A percentile compares a stretch with the other conserved stretches of the same genome.
phyloP scores from a whole-genome alignment of 2,888 invertebrate genomes.

The Synanthedon myopaeformis region DNA sequence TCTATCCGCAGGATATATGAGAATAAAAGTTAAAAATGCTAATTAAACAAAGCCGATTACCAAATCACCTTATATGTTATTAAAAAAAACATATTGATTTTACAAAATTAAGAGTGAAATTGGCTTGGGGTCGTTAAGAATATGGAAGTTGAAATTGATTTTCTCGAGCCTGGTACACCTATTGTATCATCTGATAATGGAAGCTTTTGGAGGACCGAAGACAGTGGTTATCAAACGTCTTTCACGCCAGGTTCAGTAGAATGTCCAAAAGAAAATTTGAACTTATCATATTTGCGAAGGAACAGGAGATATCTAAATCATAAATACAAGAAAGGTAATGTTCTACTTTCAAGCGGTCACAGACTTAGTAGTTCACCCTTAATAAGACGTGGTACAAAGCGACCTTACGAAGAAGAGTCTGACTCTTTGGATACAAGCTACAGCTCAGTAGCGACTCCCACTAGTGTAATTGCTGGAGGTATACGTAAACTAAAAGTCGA shows the following conservation, averaged over 20 bases:
- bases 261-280: slow-evolving; percentile 35
- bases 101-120: too few species aligned
- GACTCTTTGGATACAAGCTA: slow-evolving; percentile 22
- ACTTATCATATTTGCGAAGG: slow-evolving; percentile 24
- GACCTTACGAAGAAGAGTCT: slow-evolving; percentile 33
- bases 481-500: slow-evolving; percentile 46
- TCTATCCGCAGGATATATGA: too few species aligned
- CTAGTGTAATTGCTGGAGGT: slow-evolving; percentile 50
- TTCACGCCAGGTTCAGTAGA: slow-evolving; percentile 51
- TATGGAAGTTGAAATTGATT: slow-evolving; percentile 46
- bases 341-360: background rate
- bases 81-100: too few species aligned
- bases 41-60: too few species aligned
- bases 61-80: too few species aligned
- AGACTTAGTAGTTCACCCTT: slow-evolving; percentile 20
- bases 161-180: slow-evolving; percentile 33
- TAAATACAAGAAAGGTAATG: background rate
- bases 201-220: slow-evolving; percentile 44
- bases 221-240: slow-evolving; percentile 59
- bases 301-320: slow-evolving; percentile 5
- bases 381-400: slow-evolving; percentile 39
- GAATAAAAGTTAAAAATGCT: too few species aligned
- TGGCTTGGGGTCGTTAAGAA: slow-evolving; percentile 5
- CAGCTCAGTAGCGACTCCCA: slow-evolving; percentile 40
- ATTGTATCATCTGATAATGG: slow-evolving; percentile 29